Conservation (phyloP, 2,888 invertebrate species). For the Drosophila kuntzei region DNA sequence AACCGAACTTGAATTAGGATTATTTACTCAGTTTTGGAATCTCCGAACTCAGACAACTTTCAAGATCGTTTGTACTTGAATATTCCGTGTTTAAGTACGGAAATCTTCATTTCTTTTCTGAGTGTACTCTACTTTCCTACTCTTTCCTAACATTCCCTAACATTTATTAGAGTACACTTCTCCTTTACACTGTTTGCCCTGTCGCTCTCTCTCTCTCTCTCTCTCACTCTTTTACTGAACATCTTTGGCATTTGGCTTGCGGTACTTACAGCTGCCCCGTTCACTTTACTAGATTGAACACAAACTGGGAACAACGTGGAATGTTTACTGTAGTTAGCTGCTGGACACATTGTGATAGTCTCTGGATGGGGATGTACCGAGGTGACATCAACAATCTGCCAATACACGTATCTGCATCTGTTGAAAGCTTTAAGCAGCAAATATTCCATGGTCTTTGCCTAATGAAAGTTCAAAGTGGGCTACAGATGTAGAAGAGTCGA, state of each 20-base stretch:
- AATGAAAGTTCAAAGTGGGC: not conserved
- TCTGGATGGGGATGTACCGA: slow-evolving; percentile 13
- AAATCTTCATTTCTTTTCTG: too few species aligned
- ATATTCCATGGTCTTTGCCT: slow-evolving; percentile 2
- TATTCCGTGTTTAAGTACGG: too few species aligned
- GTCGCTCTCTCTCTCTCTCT: slow-evolving; percentile 29
- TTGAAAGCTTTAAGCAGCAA: slow-evolving; percentile 14
- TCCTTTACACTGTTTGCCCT: slow-evolving; percentile 18
- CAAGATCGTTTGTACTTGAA: too few species aligned
- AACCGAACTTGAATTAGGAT: too few species aligned
- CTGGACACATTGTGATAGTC: slow-evolving; percentile 59
- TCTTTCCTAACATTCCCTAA: not conserved
- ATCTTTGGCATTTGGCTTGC: slow-evolving; percentile 71
- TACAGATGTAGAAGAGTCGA: not conserved
- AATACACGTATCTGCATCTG: slow-evolving; percentile 8
- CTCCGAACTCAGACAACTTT: too few species aligned
- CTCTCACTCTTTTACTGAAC: slow-evolving; percentile 38
- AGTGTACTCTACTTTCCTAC: slow-evolving; percentile 16
- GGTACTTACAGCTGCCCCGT: slow-evolving; percentile 57
- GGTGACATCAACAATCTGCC: slow-evolving; percentile 31
- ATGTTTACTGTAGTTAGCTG: slow-evolving; percentile 49
- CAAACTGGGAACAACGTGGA: slow-evolving; percentile 52
- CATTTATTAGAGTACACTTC: slow-evolving; percentile 1
- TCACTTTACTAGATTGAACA: slow-evolving; percentile 72
- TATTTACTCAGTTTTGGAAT: too few species aligned